Conservation (phyloP, 2,797 vertebrate species). For the Enteromius afrohamiltoni region DNA sequence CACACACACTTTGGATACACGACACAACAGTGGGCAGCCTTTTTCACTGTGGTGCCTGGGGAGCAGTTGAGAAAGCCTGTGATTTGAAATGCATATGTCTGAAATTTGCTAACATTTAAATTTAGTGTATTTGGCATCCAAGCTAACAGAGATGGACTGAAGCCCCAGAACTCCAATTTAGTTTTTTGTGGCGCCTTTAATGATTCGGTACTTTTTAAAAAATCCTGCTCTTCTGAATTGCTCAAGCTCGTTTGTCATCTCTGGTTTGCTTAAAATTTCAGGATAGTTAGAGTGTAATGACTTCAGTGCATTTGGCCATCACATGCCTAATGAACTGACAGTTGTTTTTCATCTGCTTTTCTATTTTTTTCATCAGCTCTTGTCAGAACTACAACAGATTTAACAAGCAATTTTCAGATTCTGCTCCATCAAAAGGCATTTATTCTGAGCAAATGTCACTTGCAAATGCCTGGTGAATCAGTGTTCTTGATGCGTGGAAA, state of each 20-base stretch:
- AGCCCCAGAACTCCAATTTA: background rate
- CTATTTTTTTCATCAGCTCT: slow-evolving; percentile 36
- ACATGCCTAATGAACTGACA: slow-evolving; percentile 58
- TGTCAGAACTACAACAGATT: slow-evolving; percentile 47
- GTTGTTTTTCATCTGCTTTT: slow-evolving; percentile 35
- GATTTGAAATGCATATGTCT: background rate
- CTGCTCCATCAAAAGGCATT: slow-evolving; percentile 58
- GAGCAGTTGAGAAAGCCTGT: background rate
- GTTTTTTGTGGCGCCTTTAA: background rate
- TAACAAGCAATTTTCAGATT: slow-evolving; percentile 57
- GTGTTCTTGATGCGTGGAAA: slow-evolving; percentile 50
- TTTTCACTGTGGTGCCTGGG: background rate
- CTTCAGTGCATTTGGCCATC: slow-evolving; percentile 49
- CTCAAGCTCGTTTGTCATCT: slow-evolving; percentile 33
- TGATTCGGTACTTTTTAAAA: background rate
- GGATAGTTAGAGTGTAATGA: slow-evolving; percentile 46
- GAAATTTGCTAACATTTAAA: background rate
- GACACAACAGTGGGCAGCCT: background rate
- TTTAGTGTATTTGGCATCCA: background rate
- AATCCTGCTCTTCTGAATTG: slow-evolving; percentile 1
- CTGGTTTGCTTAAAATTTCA: slow-evolving; percentile 34
- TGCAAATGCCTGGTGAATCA: slow-evolving; percentile 64
- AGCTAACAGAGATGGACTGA: background rate
- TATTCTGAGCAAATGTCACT: slow-evolving; percentile 67
- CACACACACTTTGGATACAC: background rate